Conservation (phyloP, 2,113 vertebrate species). For the Eubucco bourcierii region DNA sequence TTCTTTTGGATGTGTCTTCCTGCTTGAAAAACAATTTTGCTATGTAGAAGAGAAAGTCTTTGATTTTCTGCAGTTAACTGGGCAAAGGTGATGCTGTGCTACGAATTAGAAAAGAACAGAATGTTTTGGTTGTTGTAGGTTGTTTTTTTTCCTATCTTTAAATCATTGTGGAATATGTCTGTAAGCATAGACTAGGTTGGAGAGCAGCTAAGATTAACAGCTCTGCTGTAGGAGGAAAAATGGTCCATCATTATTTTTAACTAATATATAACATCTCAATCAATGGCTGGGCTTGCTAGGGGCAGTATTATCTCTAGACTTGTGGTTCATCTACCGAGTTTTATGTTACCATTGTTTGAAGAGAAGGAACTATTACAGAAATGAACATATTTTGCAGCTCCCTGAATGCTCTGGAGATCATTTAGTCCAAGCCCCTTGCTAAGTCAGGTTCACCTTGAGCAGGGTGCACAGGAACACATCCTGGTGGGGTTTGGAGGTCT, state of each 20-base stretch:
- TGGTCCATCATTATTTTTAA: constrained; percentile 39
- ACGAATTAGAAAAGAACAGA: neutral
- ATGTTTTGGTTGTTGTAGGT: neutral
- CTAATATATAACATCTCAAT: constrained; percentile 14
- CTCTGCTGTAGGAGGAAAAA: neutral
- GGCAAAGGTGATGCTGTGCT: neutral
- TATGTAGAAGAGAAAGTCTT: neutral
- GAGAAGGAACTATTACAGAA: neutral
- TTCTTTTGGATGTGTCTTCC: neutral
- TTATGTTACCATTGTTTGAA: neutral
- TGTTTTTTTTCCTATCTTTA: neutral
- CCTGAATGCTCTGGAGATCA: neutral
- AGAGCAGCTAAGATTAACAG: constrained; percentile 9
- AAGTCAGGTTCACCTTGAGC: no score
- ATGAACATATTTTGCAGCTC: neutral
- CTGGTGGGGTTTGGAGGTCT: no score
- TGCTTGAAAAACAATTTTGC: neutral
- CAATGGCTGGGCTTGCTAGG: neutral
- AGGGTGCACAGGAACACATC: no score
- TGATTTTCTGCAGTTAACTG: neutral
- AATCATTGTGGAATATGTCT: neutral
- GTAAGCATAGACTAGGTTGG: neutral
- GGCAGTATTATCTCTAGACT: neutral
- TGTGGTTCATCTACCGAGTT: neutral
- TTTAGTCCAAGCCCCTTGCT: no score